Percentiles rank a stretch among this genome's conserved stretches.
These are phyloP conservation scores for Pelobates cultripes DNA, from an alignment of 2,797 vertebrate species.

Conservation along the genomic window DNA sequence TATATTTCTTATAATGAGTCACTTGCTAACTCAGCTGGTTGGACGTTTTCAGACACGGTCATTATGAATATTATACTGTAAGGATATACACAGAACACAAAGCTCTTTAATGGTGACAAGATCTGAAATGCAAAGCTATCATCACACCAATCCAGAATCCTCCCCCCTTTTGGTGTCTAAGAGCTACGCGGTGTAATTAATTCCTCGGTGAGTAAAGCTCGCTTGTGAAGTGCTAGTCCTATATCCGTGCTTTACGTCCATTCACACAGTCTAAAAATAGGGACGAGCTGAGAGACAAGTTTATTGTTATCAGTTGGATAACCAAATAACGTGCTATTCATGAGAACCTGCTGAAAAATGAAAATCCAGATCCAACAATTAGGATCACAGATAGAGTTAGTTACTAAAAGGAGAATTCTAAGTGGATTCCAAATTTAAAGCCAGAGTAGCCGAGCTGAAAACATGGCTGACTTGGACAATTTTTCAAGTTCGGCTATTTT, in stretches of 20 bases:
- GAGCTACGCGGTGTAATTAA: not conserved
- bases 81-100: not conserved
- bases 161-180: not conserved
- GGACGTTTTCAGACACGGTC: no score
- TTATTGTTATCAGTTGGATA: constrained; percentile 3
- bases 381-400: not conserved
- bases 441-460: no score
- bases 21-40: no score
- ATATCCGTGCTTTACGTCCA: not conserved
- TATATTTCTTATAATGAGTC: no score
- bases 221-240: not conserved
- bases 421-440: no score
- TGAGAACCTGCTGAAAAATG: constrained; percentile 1
- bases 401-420: no score
- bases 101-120: not conserved
- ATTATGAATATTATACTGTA: not conserved
- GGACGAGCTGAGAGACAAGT: not conserved
- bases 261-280: not conserved
- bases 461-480: no score
- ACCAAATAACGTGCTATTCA: not conserved
- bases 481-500: no score
- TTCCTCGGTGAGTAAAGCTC: not conserved
- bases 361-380: not conserved
- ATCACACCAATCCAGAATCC: not conserved
- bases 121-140: not conserved